These are phyloP conservation scores for Drosophila barbarae DNA, from an alignment of 2,888 invertebrate genomes.

Conservation along the genomic window DNA sequence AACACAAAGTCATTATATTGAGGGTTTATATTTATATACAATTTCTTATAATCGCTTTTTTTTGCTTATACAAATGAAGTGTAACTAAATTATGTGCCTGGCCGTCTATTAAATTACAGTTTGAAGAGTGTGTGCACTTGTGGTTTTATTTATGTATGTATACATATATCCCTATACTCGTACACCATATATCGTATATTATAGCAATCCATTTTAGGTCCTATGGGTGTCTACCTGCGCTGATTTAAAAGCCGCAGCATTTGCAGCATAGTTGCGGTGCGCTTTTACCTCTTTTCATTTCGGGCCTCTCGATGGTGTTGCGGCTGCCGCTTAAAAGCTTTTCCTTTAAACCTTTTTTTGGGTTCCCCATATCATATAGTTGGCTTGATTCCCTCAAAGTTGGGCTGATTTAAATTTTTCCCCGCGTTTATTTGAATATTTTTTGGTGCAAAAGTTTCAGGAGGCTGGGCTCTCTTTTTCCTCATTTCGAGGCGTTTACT, in stretches of 20 bases:
- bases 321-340: slow-evolving; percentile 25
- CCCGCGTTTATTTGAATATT: slow-evolving; percentile 26
- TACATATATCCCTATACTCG: not conserved
- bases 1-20: no score
- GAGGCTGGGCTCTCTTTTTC: slow-evolving; percentile 8
- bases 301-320: not conserved
- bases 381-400: slow-evolving; percentile 8
- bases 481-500: slow-evolving; percentile 36
- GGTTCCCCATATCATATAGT: slow-evolving; percentile 1
- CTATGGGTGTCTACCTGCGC: slow-evolving; percentile 2
- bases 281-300: slow-evolving; percentile 7
- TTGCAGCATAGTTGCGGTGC: slow-evolving; percentile 33
- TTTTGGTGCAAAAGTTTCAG: slow-evolving; percentile 14
- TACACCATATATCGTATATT: not conserved
- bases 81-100: slow-evolving; percentile 16
- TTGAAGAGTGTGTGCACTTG: slow-evolving; percentile 1
- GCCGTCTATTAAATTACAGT: slow-evolving; percentile 19
- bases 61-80: not conserved
- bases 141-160: not conserved
- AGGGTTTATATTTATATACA: no score
- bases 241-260: slow-evolving; percentile 21
- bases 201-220: not conserved
- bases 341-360: slow-evolving; percentile 17
- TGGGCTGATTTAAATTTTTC: slow-evolving; percentile 29
- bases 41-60: not conserved